phyloP scores from a whole-genome alignment of 2,113 vertebrate species.

The Podarcis muralis region DNA sequence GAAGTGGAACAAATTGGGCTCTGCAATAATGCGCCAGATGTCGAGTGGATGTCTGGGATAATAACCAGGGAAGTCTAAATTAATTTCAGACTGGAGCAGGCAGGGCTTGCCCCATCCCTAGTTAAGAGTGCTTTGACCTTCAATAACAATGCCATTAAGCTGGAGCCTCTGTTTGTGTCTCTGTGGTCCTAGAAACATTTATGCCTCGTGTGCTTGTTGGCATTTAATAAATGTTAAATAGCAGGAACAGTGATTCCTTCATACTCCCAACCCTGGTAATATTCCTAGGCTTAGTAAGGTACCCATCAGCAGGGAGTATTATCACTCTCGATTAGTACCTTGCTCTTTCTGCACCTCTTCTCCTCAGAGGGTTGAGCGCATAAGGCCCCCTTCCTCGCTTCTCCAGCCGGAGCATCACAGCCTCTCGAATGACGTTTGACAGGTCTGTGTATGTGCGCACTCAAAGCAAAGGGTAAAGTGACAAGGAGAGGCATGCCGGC shows the following conservation, averaged over 20 bases:
- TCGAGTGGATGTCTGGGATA: background rate
- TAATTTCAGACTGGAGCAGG: slow-evolving; percentile 3
- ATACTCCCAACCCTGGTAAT: background rate
- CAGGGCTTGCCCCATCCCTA: background rate
- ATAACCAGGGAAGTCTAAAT: slow-evolving; percentile 5
- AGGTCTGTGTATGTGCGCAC: background rate
- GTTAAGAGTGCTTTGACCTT: slow-evolving; percentile 21
- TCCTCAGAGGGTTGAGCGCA: slow-evolving; percentile 22
- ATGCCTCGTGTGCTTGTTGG: slow-evolving; percentile 15
- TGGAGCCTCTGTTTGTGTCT: slow-evolving; percentile 3
- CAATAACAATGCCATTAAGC: slow-evolving; percentile 4
- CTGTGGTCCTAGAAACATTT: background rate
- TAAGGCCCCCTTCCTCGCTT: slow-evolving; percentile 3
- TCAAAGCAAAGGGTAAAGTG: slow-evolving; percentile 54
- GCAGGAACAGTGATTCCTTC: background rate
- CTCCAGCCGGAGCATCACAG: slow-evolving; percentile 22
- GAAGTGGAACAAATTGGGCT: background rate
- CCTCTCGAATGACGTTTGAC: slow-evolving; percentile 56
- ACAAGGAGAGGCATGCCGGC: slow-evolving; percentile 57
- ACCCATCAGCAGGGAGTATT: slow-evolving; percentile 27
- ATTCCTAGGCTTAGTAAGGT: slow-evolving; percentile 18
- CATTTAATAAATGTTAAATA: slow-evolving; percentile 31
- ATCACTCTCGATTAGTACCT: slow-evolving; percentile 1
- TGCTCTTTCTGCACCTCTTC: slow-evolving; percentile 40
- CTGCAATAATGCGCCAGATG: background rate